Percentiles rank a stretch among this genome's conserved stretches.
Conservation (phyloP, 2,113 vertebrate species). For the Limanda limanda region DNA sequence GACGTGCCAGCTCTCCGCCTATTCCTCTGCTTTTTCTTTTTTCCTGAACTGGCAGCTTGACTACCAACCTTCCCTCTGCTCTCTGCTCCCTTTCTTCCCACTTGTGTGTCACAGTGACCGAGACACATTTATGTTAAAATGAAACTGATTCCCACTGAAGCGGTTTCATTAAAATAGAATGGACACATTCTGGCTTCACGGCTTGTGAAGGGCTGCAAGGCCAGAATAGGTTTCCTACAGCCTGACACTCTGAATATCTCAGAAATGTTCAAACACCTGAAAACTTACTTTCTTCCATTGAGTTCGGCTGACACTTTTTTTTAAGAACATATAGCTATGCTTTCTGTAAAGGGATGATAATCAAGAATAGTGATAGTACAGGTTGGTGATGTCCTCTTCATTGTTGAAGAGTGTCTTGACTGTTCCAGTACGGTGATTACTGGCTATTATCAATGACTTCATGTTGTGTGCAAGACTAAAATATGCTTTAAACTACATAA, state of each 20-base stretch:
- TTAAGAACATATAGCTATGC: too few species aligned
- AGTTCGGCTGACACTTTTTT: too few species aligned
- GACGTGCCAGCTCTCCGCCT: conserved; percentile 22
- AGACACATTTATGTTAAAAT: not conserved
- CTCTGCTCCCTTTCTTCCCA: not conserved
- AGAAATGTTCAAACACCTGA: not conserved
- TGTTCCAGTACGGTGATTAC: too few species aligned
- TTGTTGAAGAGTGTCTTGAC: too few species aligned
- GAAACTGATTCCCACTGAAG: not conserved
- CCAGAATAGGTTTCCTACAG: too few species aligned
- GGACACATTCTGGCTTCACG: not conserved
- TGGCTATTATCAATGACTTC: too few species aligned
- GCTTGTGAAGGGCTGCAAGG: not conserved
- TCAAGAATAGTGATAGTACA: too few species aligned
- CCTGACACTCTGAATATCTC: too few species aligned
- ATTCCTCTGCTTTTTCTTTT: conserved; percentile 10
- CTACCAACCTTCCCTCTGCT: not conserved
- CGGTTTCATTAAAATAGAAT: not conserved
- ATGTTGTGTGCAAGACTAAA: too few species aligned
- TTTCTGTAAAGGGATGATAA: too few species aligned
- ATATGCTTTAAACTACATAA: too few species aligned
- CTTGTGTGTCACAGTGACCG: not conserved
- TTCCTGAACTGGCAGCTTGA: conserved; percentile 29
- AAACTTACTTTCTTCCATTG: not conserved
- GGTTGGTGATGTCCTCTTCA: too few species aligned